Evolutionary conservation across 2,113 vertebrate genomes (phyloP), one percentile per base, ranked within the genome.

Genomic region (Cairina moschata): DNA sequence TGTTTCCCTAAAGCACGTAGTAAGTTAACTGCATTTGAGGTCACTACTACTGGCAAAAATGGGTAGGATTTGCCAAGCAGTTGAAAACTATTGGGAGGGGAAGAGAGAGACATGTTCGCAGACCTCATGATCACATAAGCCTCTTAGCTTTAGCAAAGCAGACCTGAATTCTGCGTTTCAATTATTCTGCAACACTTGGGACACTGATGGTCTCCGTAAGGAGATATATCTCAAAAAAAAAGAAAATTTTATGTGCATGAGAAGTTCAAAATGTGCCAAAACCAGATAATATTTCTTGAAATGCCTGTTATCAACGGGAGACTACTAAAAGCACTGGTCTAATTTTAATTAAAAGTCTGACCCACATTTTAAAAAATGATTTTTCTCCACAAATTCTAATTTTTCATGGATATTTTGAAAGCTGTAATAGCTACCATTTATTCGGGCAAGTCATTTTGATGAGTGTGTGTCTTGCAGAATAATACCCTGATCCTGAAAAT

Each of bases 101-200:
- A 91, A 82, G 66, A 91, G 65, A 50, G 81, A 86, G 80, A 94
- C 68, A 36, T 92, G 78, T 86, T 96, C 0, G 0, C 50, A 58
- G 91, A 72, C 89, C 94, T 89, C 2, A 5, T 97, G 94, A 95
- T 73, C 58, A 6, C 29, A 31, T 97, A 97, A 97, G 89, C 95
- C 91, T 87, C 96, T 97, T 97, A 96, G 66, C 77, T 93, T 82
- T 79, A 89, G 91, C 89, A 92, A 82, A 89, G 89, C 83, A 94
- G 94, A 91, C 84, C 81, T 72, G 93, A 95, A 96, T 87, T 93
- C 93, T 97, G 89, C 79, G 68, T 93, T 96, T 95, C 84, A 95
- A 91, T 96, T 91, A 92, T 76, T 87, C 69, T 91, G 54, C 62
- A 72, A 62, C 48, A 44, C 69, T 96, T 85, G 78, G 68, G 66